Base-by-base conservation (phyloP, 2,797 vertebrate species). In the Selene dorsalis region DNA sequence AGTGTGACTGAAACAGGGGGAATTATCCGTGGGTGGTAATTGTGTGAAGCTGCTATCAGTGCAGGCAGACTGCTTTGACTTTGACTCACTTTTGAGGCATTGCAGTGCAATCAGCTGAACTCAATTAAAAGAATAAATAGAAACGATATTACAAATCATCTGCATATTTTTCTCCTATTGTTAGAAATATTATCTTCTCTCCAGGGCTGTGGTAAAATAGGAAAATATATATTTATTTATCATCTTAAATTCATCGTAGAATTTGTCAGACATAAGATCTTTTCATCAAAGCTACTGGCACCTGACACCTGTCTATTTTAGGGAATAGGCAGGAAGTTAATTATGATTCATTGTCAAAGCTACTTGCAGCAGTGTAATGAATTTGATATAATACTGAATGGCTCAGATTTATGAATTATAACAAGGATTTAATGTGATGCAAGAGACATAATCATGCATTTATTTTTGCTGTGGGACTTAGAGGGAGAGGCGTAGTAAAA, bases 61-160 rank as follows among this genome's bases (percentile, higher is more conserved):
- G 53, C 59, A 50, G 68, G 22, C 72, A 38, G 56, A 35, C 64
- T 39, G 63, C 71, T 79, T 74, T 79, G 68, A 84, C 79, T 82
- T 80, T 38, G 71, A 77, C 60, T 82, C 83, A 70, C 72, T 87
- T 83, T 83, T 72, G 74, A 87, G 77, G 65, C 66, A 74, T 74
- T 77, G 2, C 14, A 79, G 82, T 66, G 67, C 70, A 65, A 68
- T 71, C 64, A 69, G 75, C 80, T 81, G 80, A 91, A 80, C 85
- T 80, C 76, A 79, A 88, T 91, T 90, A 83, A 86, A 77, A 64
- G 56, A 77, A 77, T 69, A 73, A 83, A 83, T 83, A 77, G 75
- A 77, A 84, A 58, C 18, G 14, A 65, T 75, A 73, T 79, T 22
- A 60, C 35, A 60, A 45, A 62, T 55, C 56, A 68, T 13, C 47